These are phyloP conservation scores for Peromyscus californicus DNA, from an alignment of 2,113 vertebrate genomes.

Conservation along the genomic window DNA sequence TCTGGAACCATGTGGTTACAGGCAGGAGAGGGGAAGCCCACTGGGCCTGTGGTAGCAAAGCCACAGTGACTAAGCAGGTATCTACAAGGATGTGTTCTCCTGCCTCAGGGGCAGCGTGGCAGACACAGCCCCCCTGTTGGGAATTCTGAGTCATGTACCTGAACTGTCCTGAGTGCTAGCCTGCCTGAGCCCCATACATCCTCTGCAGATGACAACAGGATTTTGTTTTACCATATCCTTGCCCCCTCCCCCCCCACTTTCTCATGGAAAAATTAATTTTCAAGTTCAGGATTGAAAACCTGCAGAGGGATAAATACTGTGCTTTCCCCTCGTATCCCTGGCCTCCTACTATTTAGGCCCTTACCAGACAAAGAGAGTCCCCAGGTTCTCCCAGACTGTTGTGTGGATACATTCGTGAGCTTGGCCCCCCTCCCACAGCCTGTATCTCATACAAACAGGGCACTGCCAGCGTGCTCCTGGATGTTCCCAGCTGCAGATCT, in stretches of 20 bases:
- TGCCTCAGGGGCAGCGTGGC: not conserved
- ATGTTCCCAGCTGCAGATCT: not conserved
- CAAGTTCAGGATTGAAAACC: not conserved
- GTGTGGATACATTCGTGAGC: not conserved
- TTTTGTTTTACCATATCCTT: not conserved
- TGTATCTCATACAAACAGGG: not conserved
- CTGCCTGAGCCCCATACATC: not conserved
- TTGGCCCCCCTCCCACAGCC: not conserved
- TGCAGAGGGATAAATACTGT: not conserved
- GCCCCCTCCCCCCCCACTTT: not conserved
- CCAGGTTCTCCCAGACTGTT: not conserved
- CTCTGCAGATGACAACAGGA: not conserved
- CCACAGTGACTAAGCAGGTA: too few species aligned
- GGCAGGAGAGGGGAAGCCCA: not conserved
- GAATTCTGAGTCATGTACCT: not conserved
- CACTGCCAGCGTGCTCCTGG: not conserved
- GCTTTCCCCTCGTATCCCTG: not conserved
- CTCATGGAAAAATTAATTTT: not conserved
- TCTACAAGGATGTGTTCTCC: not conserved
- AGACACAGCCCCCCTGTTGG: not conserved
- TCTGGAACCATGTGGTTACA: too few species aligned
- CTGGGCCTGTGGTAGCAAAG: not conserved
- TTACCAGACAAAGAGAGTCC: not conserved
- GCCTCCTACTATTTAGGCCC: not conserved
- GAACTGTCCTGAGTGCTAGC: too few species aligned